Base-by-base conservation (phyloP, 2,888 invertebrate species). In the Gerris lacustris region DNA sequence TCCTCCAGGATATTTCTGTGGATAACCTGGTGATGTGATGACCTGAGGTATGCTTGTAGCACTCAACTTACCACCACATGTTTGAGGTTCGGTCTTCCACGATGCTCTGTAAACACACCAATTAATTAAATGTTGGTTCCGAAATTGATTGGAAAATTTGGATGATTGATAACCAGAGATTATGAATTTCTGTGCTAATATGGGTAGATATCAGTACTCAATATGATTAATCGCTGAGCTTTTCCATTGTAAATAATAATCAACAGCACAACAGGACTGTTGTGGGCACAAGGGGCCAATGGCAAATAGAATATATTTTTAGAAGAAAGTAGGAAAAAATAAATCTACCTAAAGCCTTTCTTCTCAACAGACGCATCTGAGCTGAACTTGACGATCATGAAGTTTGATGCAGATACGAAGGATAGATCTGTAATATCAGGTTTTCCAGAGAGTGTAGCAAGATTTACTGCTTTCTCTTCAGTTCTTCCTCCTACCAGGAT, bases 381-480 rank as follows among this genome's bases (percentile, higher is more conserved):
- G 78, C 93, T 92, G 82, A 98, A 98, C 82, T 96, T 96, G 74
- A 98, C 88, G 74, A 96, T 94, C 94, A 98, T 95, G 79, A 97
- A 95, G 82, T 98, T 98, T 68, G 96, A 96, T 64, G 95, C 95
- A 6, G 96, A 96, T 44, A 94, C 93, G 80, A 90, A 94, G 18
- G 91, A 86, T 79, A 89, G 89, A 76, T 87, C 91, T 69, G 90
- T 87, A 75, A 94, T 82, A 79, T 94, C 94, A 81, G 90, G 89
- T 82, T 91, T 92, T 75, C 97, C 97, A 11, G 96, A 96, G 45
- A 97, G 83, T 11, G 95, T 94, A 0, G 94, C 94, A 79, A 96
- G 83, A 77, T 90, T 93, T 7, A 93, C 92, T 62, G 94, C 92
- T 79, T 94, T 92, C 76, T 95, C 93, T 83, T 96, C 95, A 18